Conservation (phyloP, 1,140 invertebrate species). For the Anoplolepis gracilipes region DNA sequence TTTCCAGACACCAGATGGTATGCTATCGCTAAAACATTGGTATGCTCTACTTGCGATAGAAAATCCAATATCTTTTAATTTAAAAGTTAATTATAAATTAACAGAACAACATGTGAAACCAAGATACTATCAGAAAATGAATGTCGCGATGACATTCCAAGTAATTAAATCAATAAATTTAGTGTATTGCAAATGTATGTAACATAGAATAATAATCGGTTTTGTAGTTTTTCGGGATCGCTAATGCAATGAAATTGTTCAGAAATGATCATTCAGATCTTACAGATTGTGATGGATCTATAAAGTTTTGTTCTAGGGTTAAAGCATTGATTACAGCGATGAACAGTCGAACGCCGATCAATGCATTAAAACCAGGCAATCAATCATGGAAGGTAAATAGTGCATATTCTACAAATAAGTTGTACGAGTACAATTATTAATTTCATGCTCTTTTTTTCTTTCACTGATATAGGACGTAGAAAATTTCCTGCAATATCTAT, state of each 20-base stretch:
- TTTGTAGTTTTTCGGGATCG: background rate
- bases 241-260: background rate
- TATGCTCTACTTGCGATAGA: background rate
- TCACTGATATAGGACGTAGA: background rate
- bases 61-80: background rate
- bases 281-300: background rate
- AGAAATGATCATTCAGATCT: background rate
- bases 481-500: background rate
- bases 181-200: background rate
- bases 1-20: conserved; percentile 1
- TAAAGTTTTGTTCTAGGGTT: background rate
- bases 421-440: too few relatives aligned
- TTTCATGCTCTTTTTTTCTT: background rate
- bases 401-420: background rate
- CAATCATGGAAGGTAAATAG: background rate
- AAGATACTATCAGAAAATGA: background rate
- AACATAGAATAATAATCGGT: background rate
- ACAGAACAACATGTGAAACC: background rate
- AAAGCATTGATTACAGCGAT: background rate
- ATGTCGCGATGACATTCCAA: background rate
- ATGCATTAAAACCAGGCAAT: background rate
- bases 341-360: background rate
- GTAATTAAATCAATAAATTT: too few relatives aligned
- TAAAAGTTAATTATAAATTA: background rate
- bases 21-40: background rate